Evolutionary conservation across 2,113 vertebrate genomes (phyloP).

Genomic region (Carassius auratus): DNA sequence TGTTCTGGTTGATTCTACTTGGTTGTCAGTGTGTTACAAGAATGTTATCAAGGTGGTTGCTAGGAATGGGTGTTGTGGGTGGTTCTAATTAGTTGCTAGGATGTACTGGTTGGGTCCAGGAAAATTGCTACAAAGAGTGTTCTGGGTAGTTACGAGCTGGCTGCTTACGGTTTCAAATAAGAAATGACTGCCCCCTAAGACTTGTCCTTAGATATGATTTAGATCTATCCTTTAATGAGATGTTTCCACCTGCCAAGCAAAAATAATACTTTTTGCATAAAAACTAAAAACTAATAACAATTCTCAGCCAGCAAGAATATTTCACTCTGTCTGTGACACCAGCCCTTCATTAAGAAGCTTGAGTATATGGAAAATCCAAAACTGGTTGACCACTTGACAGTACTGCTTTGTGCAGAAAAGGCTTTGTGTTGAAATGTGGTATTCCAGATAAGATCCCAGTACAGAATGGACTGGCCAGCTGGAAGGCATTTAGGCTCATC

Average conservation of each 20-base stretch:
- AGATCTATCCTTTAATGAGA: not conserved
- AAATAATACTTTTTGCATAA: not conserved
- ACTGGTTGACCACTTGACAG: slow-evolving; percentile 27
- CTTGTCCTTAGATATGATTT: not conserved
- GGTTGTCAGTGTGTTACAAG: too few relatives aligned
- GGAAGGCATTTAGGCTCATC: slow-evolving; percentile 75
- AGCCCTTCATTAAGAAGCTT: not conserved
- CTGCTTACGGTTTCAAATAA: not conserved
- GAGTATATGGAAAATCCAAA: not conserved
- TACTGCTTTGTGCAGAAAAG: slow-evolving; percentile 8
- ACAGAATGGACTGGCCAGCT: slow-evolving; percentile 87
- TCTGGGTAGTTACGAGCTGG: not conserved
- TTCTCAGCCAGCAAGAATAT: too few relatives aligned
- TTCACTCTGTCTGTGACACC: not conserved
- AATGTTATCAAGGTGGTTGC: too few relatives aligned
- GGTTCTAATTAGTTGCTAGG: too few relatives aligned
- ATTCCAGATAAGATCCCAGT: slow-evolving; percentile 55
- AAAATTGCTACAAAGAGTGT: not conserved
- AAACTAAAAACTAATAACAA: too few relatives aligned
- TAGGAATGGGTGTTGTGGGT: too few relatives aligned
- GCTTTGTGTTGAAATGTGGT: slow-evolving; percentile 47
- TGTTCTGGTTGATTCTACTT: too few relatives aligned
- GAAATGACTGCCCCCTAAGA: too few relatives aligned
- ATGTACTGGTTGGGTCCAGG: too few relatives aligned
- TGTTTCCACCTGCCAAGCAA: not conserved